These are phyloP conservation scores for Sebastes schlegelii DNA, from an alignment of 2,113 vertebrate genomes.

Conservation along the genomic window DNA sequence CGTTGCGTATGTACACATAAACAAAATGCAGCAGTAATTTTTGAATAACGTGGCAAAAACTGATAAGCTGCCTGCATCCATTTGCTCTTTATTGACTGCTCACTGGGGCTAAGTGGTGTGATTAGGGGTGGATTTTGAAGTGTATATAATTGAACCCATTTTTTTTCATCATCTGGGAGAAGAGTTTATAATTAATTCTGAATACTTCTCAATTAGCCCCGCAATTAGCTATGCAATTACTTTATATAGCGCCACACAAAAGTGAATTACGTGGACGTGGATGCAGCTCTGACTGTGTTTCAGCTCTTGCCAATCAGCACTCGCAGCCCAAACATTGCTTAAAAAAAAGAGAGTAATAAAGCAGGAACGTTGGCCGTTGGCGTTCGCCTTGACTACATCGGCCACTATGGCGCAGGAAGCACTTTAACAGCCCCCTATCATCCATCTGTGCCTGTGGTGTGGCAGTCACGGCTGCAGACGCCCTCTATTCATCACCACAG, in stretches of 20 bases:
- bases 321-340: slow-evolving; percentile 28
- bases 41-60: slow-evolving; percentile 21
- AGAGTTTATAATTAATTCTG: slow-evolving; percentile 71
- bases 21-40: not conserved
- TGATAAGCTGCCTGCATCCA: slow-evolving; percentile 28
- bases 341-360: slow-evolving; percentile 29
- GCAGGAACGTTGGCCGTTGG: slow-evolving; percentile 21
- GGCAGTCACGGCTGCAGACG: slow-evolving; percentile 62
- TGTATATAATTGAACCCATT: slow-evolving; percentile 57
- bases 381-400: slow-evolving; percentile 43
- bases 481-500: slow-evolving; percentile 76
- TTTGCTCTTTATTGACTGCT: slow-evolving; percentile 46
- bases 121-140: slow-evolving; percentile 62
- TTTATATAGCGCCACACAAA: slow-evolving; percentile 25
- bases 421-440: slow-evolving; percentile 66
- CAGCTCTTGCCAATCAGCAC: slow-evolving; percentile 12
- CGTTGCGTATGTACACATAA: slow-evolving; percentile 1
- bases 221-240: slow-evolving; percentile 62
- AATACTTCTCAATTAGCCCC: slow-evolving; percentile 65
- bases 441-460: slow-evolving; percentile 71
- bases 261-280: slow-evolving; percentile 39
- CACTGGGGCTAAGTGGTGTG: slow-evolving; percentile 45
- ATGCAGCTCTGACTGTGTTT: slow-evolving; percentile 1
- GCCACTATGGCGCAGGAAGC: slow-evolving; percentile 52
- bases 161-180: slow-evolving; percentile 57